Conservation (phyloP, 2,113 vertebrate species). For the Taurulus bubalis region DNA sequence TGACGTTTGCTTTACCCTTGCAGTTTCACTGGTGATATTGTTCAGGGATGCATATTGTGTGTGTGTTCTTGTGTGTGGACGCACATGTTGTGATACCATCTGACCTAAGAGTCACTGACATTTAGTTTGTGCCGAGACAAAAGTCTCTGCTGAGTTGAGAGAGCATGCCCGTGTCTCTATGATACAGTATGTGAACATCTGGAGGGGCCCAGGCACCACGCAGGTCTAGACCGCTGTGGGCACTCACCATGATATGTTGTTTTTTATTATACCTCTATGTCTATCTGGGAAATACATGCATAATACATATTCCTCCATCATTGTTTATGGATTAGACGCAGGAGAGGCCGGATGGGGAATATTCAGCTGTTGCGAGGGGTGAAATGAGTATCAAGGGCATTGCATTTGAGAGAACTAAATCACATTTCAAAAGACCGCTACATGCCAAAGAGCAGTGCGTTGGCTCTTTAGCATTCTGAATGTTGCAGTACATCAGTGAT, state of each 20-base stretch:
- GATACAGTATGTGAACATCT: constrained; percentile 54
- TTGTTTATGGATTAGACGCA: constrained; percentile 46
- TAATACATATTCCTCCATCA: constrained; percentile 36
- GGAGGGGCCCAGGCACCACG: constrained; percentile 16
- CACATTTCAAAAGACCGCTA: not conserved
- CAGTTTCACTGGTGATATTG: not conserved
- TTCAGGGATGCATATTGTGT: not conserved
- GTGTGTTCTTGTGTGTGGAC: constrained; percentile 7
- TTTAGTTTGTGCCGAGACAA: constrained; percentile 60
- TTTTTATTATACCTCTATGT: constrained; percentile 37
- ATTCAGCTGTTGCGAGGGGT: constrained; percentile 1
- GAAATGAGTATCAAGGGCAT: constrained; percentile 15
- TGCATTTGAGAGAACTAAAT: not conserved
- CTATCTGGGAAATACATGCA: constrained; percentile 35
- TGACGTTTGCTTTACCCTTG: constrained; percentile 7
- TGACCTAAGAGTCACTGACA: constrained; percentile 59
- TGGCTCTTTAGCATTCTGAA: not conserved
- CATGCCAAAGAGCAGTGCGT: not conserved
- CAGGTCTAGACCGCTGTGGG: constrained; percentile 33
- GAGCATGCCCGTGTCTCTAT: constrained; percentile 21
- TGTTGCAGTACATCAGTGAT: not conserved
- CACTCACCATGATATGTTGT: constrained; percentile 36
- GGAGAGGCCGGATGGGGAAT: constrained; percentile 10
- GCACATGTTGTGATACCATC: constrained; percentile 47
- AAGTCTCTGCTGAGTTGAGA: constrained; percentile 46